Evolutionary conservation across 2,888 invertebrate genomes (phyloP).

Genomic region (Acheta domesticus): DNA sequence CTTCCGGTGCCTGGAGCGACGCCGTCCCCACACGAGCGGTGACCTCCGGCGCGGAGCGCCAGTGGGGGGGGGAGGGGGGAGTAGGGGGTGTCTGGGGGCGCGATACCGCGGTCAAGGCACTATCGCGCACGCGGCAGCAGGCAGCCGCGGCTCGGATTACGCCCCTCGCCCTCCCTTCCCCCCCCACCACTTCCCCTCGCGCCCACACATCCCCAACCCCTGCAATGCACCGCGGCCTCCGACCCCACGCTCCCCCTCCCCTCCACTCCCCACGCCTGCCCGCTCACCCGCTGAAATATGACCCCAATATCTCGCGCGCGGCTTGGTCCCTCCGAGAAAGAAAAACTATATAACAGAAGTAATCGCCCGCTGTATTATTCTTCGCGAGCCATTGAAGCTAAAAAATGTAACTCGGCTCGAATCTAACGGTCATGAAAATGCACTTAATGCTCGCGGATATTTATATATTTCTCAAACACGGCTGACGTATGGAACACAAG

Average conservation of each 20-base stretch:
- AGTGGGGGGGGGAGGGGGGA: too few species aligned
- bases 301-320: background rate
- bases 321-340: background rate
- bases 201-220: background rate
- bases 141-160: background rate
- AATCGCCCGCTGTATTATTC: background rate
- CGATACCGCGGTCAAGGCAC: too few species aligned
- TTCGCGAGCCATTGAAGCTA: background rate
- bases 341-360: conserved; percentile 4
- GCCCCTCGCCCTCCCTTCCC: background rate
- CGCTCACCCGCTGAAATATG: background rate
- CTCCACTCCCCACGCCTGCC: background rate
- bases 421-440: background rate
- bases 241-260: background rate
- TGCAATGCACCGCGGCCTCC: background rate
- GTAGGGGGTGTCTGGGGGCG: too few species aligned
- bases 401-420: background rate
- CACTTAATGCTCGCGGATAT: too few species aligned
- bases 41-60: too few species aligned
- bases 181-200: background rate
- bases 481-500: too few species aligned
- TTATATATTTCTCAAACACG: too few species aligned
- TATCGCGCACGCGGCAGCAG: background rate
- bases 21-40: too few species aligned
- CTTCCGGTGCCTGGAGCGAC: too few species aligned